Conservation (phyloP, 23 tunicate genomes). For the Ascidia mentula region DNA sequence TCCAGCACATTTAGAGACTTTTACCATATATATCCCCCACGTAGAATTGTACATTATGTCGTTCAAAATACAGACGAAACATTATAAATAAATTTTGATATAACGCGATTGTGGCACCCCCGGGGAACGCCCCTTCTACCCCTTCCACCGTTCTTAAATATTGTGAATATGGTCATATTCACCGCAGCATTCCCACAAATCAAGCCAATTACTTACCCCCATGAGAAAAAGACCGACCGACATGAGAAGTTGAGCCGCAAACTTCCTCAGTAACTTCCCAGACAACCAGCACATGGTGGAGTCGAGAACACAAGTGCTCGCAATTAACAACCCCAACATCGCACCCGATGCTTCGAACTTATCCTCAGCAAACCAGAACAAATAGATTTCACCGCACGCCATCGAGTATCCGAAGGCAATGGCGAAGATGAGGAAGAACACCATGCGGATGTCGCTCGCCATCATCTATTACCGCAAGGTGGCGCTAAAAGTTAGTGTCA, state of each 20-base stretch:
- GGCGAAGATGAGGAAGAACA: constrained; percentile 14
- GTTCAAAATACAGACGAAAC: too few relatives aligned
- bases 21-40: too few relatives aligned
- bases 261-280: constrained; percentile 20
- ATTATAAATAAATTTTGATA: too few relatives aligned
- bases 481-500: neutral
- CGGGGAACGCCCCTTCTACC: too few relatives aligned
- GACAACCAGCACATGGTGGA: constrained; percentile 30
- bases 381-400: constrained; percentile 31
- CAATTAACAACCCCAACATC: constrained; percentile 22
- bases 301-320: constrained; percentile 27
- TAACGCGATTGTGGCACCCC: too few relatives aligned
- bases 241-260: constrained; percentile 30
- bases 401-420: constrained; percentile 8
- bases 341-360: constrained; percentile 44
- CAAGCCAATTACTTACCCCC: constrained; percentile 6
- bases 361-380: constrained; percentile 64
- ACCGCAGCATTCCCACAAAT: too few relatives aligned
- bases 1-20: too few relatives aligned
- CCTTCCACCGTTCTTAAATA: too few relatives aligned
- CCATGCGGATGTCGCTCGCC: neutral
- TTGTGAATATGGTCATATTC: too few relatives aligned
- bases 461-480: neutral
- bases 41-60: too few relatives aligned
- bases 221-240: constrained; percentile 22